Conservation (phyloP, 2,888 invertebrate species). For the Cheilosia grossa region DNA sequence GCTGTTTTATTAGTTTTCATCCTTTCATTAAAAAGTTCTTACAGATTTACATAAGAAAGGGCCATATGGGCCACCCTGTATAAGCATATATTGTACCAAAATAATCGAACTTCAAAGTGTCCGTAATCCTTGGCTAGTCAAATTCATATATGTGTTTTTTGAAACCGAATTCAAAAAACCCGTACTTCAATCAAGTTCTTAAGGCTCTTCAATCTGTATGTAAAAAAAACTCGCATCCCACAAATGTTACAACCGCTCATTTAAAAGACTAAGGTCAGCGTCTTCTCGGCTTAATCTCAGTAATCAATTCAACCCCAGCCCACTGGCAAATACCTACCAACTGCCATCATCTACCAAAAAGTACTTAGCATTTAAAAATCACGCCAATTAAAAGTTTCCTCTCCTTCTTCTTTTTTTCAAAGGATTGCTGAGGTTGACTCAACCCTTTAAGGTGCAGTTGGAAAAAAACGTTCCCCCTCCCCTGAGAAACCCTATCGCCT, state of each 20-base stretch:
- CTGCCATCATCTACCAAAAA: conserved; percentile 52
- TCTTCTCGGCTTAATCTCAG: conserved; percentile 56
- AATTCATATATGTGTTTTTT: no score
- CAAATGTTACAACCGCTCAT: conserved; percentile 15
- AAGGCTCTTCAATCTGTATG: background rate
- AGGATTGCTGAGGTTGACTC: conserved; percentile 49
- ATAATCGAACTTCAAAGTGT: no score
- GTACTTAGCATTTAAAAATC: conserved; percentile 73
- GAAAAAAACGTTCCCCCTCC: conserved; percentile 36
- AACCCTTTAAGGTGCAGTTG: conserved; percentile 70
- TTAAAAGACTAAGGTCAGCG: conserved; percentile 28
- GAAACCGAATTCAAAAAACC: background rate
- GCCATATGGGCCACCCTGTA: no score
- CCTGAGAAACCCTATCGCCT: conserved; percentile 44
- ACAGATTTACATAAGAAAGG: no score
- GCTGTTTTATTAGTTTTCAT: no score
- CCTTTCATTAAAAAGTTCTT: no score
- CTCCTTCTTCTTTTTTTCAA: conserved; percentile 14
- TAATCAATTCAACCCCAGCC: conserved; percentile 54
- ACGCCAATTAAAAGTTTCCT: conserved; percentile 73
- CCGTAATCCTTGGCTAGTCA: no score
- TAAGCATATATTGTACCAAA: no score
- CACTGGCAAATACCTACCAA: conserved; percentile 55
- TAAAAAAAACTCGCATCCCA: background rate
- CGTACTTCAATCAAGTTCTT: background rate